These are phyloP conservation scores for Anorthoa munda DNA, from an alignment of 2,888 invertebrate genomes.

Conservation along the genomic window DNA sequence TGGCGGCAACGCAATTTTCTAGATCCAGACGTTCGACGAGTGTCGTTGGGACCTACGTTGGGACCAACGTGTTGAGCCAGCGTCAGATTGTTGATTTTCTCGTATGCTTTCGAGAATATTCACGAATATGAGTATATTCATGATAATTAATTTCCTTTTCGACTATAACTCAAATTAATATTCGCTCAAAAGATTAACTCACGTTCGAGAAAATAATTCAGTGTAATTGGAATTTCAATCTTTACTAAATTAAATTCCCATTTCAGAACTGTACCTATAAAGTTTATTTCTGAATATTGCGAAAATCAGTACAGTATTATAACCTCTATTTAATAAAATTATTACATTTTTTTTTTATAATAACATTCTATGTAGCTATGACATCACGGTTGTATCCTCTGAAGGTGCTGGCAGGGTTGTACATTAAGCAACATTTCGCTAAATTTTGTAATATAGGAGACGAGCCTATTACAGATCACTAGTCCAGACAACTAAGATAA, in stretches of 20 bases:
- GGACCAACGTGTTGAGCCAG: too few species aligned
- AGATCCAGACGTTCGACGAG: too few species aligned
- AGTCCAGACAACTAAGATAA: too few species aligned
- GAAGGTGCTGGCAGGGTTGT: not conserved
- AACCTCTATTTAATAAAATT: too few species aligned
- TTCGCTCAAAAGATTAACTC: slow-evolving; percentile 49
- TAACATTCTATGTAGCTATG: not conserved
- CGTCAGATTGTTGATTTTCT: slow-evolving; percentile 17
- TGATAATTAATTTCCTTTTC: slow-evolving; percentile 54
- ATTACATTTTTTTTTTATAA: too few species aligned
- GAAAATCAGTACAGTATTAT: not conserved
- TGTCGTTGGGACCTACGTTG: too few species aligned
- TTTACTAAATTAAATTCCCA: slow-evolving; percentile 33
- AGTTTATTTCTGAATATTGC: slow-evolving; percentile 3
- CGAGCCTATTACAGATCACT: too few species aligned
- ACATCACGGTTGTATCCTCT: not conserved
- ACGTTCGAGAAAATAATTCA: slow-evolving; percentile 49
- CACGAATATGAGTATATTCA: slow-evolving; percentile 32
- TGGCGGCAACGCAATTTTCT: too few species aligned
- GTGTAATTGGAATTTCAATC: slow-evolving; percentile 51
- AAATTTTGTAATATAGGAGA: too few species aligned
- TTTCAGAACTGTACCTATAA: slow-evolving; percentile 7
- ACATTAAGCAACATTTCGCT: too few species aligned
- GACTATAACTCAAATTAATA: slow-evolving; percentile 54
- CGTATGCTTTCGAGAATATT: slow-evolving; percentile 10